Evolutionary conservation across 2,797 vertebrate species (phyloP), one percentile per base, ranked within the genome.

Genomic region (Cephalopachus bancanus): DNA sequence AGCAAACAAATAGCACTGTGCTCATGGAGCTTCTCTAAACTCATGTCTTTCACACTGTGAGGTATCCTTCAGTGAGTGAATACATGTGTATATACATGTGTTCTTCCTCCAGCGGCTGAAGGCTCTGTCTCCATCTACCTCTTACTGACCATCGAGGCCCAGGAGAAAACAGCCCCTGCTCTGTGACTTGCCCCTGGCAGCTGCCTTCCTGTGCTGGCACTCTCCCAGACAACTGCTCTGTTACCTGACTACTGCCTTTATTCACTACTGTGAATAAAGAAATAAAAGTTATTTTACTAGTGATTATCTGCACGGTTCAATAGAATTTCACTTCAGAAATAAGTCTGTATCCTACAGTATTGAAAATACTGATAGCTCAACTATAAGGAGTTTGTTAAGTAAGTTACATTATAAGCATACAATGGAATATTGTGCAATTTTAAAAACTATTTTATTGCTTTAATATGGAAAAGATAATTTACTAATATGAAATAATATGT

Each of bases 401-500:
- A 71, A 91, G n/a, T 89, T 15, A 26, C 28, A 11, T 74, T 65
- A 57, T 3, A 83, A 71, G 55, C 67, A 89, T 57, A 57, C 11
- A 71, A n/a, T 16, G 10, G 16, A 53, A 81, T 60, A 60, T 69
- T 71, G 7, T 33, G 7, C n/a, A 64, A 71, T 53, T 71, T 28
- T 71, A 55, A 33, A 55, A 71, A 95, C 5, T 78, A 60, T 55
- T 44, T 44, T 44, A 44, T 44, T 44, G 44, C 44, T 44, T 44
- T 44, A 44, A 44, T 44, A 44, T 44, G 44, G 44, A 71, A 83
- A 53, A 60, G 10, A 71, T 71, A 28, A 59, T 49, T 80, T 69
- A n/a, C 67, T 88, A 83, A 62, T 12, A 55, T 78, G n/a, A 26
- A 69, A 92, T 83, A 92, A 83, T 71, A 88, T 69, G 75, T n/a